phyloP scores from a whole-genome alignment of 2,888 invertebrate genomes.

The Petrolisthes manimaculis region DNA sequence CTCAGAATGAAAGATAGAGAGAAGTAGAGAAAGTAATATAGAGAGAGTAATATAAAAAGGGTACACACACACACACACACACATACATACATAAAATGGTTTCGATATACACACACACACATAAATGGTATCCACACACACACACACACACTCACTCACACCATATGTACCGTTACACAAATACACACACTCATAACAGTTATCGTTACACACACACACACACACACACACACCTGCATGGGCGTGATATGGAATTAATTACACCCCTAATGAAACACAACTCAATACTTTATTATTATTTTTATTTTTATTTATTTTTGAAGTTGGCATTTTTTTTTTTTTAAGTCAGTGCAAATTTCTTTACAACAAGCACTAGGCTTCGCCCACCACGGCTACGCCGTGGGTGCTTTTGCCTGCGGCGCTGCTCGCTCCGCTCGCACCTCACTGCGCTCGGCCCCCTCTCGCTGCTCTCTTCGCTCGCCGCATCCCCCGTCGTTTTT shows the following conservation, averaged over 20 bases:
- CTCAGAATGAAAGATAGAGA: conserved; percentile 15
- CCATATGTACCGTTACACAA: background rate
- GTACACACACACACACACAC: background rate
- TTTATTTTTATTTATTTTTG: no score
- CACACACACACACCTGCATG: background rate
- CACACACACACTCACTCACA: background rate
- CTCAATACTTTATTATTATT: background rate
- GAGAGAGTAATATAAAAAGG: background rate
- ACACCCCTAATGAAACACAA: background rate
- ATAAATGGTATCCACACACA: background rate
- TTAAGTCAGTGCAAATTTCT: no score
- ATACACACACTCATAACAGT: no score
- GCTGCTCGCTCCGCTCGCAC: no score
- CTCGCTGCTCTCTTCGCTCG: no score
- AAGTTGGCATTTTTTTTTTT: no score
- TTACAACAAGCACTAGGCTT: no score
- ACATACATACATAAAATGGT: background rate
- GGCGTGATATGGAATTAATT: background rate
- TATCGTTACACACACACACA: background rate
- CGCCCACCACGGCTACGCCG: no score
- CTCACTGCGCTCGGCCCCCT: no score
- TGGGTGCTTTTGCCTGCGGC: no score
- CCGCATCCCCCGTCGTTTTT: no score
- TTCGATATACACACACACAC: conserved; percentile 11
- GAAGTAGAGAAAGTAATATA: background rate